Evolutionary conservation across 2,113 vertebrate genomes (phyloP).

Genomic region (Columbina picui): DNA sequence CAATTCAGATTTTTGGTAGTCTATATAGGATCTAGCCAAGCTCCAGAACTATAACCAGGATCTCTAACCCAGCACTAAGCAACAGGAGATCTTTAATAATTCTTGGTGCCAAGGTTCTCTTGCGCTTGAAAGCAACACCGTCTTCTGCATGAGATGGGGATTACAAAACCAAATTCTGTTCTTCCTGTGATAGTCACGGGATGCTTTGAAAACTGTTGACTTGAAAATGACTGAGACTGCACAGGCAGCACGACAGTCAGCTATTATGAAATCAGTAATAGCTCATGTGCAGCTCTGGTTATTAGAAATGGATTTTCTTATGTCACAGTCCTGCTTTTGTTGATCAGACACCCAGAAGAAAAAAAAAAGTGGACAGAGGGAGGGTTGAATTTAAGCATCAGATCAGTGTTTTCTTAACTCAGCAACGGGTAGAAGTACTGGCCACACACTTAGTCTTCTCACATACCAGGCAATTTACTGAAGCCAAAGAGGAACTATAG

Average conservation of each 20-base stretch:
- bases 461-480: background rate
- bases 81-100: background rate
- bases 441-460: background rate
- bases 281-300: background rate
- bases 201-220: background rate
- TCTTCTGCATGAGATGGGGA: background rate
- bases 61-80: background rate
- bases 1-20: background rate
- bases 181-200: background rate
- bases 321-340: background rate
- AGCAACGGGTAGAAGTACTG: background rate
- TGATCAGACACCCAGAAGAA: background rate
- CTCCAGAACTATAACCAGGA: background rate
- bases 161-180: background rate
- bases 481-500: background rate
- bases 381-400: background rate
- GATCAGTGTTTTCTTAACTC: background rate
- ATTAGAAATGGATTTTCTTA: slow-evolving; percentile 1
- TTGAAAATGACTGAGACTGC: background rate
- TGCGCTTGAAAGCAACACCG: background rate
- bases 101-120: background rate
- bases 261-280: background rate
- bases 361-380: background rate
- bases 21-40: background rate
- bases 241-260: background rate